Base-by-base conservation (phyloP, 2,888 invertebrate genomes). In the Chouioia cunea region DNA sequence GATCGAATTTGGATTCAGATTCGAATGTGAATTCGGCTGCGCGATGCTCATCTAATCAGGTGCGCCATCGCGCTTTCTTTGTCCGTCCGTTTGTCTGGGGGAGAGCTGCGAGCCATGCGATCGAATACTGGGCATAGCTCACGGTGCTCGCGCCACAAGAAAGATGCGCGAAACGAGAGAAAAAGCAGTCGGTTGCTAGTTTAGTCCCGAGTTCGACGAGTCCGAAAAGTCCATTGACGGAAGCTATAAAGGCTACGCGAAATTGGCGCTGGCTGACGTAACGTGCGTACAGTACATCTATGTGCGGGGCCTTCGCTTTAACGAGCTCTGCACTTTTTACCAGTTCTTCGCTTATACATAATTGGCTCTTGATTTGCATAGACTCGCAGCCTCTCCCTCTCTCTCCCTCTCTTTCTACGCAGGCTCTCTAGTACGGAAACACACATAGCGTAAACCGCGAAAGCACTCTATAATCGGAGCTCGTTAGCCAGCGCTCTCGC, bases 331-430 rank as follows among this genome's bases (percentile, higher is more conserved):
- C 79, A 80, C 77, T 81, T 83, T 81, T 82, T 82, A 80, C 80
- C 77, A 77, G 76, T 78, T 79, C 10, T 1, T 12, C 77, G 78
- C 78, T n/a, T n/a, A 79, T 12, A 80, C 79, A 79, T 83, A 83
- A 83, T 83, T 83, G 82, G 81, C 77, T 77, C 73, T 80, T 79
- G 79, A 81, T 83, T 82, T 82, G 82, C 82, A 82, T 82, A 81
- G 81, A 80, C 81, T 79, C 80, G 78, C 76, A 75, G 73, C 66
- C 27, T 18, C n/a, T 15, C n/a, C 36, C 54, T 54, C n/a, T 23
- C 54, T 53, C 22, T 53, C 23, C 14, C 22, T 4, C 14, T 14
- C 54, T 10, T 23, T 53, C 53, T 22, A 53, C 59, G 16, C 47
- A 48, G 47, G 47, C 47, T 59, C 47, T 18, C 22, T 47, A 59